These are phyloP conservation scores for Drosophila neonasuta DNA, from an alignment of 2,888 invertebrate genomes.

Conservation along the genomic window DNA sequence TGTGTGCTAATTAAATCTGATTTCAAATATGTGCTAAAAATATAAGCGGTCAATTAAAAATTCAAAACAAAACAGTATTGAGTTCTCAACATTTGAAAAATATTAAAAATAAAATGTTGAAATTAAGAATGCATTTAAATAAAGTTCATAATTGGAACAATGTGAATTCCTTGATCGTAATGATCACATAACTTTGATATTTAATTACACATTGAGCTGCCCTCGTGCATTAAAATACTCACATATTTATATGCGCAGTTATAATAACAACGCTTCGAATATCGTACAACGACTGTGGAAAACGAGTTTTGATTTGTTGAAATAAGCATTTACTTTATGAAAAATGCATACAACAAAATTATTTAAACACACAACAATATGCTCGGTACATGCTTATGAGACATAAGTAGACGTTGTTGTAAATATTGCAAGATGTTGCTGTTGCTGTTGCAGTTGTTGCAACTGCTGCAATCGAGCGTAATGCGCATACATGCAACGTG, in stretches of 20 bases:
- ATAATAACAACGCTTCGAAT: slow-evolving; percentile 60
- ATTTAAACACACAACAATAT: slow-evolving; percentile 27
- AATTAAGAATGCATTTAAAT: not conserved
- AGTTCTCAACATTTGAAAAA: too few species aligned
- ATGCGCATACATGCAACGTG: slow-evolving; percentile 70
- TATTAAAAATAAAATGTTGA: too few species aligned
- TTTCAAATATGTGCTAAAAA: too few species aligned
- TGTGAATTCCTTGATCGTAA: not conserved
- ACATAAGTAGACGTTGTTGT: slow-evolving; percentile 51
- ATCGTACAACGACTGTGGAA: slow-evolving; percentile 45
- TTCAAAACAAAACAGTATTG: too few species aligned
- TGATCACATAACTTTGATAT: not conserved
- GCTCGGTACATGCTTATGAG: slow-evolving; percentile 21
- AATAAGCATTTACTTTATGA: slow-evolving; percentile 57
- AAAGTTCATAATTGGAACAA: not conserved
- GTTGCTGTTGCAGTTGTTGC: slow-evolving; percentile 50
- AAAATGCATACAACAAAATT: slow-evolving; percentile 42
- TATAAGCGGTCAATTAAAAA: too few species aligned
- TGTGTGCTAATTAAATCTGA: too few species aligned
- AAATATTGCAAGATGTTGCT: slow-evolving; percentile 68
- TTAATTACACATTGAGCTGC: slow-evolving; percentile 19
- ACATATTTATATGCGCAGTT: slow-evolving; percentile 58
- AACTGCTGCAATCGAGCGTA: slow-evolving; percentile 72
- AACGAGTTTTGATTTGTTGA: slow-evolving; percentile 69
- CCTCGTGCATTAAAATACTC: slow-evolving; percentile 46